Base-by-base conservation (phyloP, 2,113 vertebrate species). In the Ardeotis arabs region DNA sequence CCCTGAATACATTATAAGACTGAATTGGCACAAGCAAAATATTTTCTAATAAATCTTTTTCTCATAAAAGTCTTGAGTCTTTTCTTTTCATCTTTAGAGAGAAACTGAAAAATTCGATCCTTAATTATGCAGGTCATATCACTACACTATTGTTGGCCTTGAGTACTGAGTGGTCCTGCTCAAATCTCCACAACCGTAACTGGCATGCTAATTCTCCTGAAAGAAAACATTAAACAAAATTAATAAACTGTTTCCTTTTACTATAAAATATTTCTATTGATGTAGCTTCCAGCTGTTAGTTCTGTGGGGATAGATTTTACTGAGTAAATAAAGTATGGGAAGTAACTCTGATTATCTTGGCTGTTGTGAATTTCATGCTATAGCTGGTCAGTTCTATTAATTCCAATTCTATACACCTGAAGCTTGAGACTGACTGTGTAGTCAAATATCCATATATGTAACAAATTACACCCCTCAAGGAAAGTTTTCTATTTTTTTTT, bases 271-370 rank as follows among this genome's bases (percentile, higher is more conserved):
- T 50, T 96, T 91, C 45, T 84, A 70, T 29, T 85, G 53, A 77
- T 87, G 49, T 93, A 37, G 20, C 31, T 97, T 96, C 82, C 27
- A 93, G 20, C 17, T 94, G 37, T 83, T 95, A 60, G n/a, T 94
- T 81, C 35, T 66, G 55, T 17, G 18, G 15, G 47, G 22, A 91
- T 52, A 87, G 12, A 33, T 60, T 96, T 89, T 81, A n/a, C 24
- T 94, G 79, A 94, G 39, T 80, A 97, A 97, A 94, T 66, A 94
- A 67, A 87, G 12, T 37, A 22, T 58, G 78, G 83, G 87, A 97
- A 96, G 27, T 63, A 96, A 79, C 35, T 76, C 25, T 89, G 89
- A 84, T 96, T 89, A 80, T 97, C 84, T 84, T 79, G 35, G 29
- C 70, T 86, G 21, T 56, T 89, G 29, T 84, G 75, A 95, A 90